These are phyloP conservation scores for Pachymerium ferrugineum DNA, from an alignment of 2,888 invertebrate genomes.

Conservation along the genomic window DNA sequence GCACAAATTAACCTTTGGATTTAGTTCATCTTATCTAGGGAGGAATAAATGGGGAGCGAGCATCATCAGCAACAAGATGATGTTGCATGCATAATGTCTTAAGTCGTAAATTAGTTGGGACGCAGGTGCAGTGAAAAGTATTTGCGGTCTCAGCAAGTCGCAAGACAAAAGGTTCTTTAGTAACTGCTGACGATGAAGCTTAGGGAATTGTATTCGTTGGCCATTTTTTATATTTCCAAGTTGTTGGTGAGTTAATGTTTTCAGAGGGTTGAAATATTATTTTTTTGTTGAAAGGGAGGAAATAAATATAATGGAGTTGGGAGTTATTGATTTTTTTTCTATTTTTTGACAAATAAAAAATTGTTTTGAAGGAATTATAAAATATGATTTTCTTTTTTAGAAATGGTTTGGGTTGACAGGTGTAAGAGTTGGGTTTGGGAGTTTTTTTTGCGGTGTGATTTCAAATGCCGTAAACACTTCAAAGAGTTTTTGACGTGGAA, in stretches of 20 bases:
- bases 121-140: constrained; percentile 7
- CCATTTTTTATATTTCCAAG: background rate
- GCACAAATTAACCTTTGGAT: background rate
- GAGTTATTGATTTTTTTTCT: no score
- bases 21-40: background rate
- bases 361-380: no score
- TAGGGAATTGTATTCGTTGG: background rate
- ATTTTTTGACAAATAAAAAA: no score
- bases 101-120: background rate
- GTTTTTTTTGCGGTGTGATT: no score
- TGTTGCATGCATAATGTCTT: background rate
- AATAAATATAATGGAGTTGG: no score
- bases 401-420: no score
- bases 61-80: constrained; percentile 5
- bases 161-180: constrained; percentile 11
- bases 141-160: constrained; percentile 9
- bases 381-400: no score
- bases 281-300: background rate
- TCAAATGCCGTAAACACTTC: no score
- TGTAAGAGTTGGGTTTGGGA: no score
- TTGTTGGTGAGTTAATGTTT: background rate
- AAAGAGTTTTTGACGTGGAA: no score
- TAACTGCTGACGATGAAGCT: background rate
- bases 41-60: background rate
- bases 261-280: no score